Base-by-base conservation (phyloP, 2,113 vertebrate genomes). In the Chloroceryle aenea region DNA sequence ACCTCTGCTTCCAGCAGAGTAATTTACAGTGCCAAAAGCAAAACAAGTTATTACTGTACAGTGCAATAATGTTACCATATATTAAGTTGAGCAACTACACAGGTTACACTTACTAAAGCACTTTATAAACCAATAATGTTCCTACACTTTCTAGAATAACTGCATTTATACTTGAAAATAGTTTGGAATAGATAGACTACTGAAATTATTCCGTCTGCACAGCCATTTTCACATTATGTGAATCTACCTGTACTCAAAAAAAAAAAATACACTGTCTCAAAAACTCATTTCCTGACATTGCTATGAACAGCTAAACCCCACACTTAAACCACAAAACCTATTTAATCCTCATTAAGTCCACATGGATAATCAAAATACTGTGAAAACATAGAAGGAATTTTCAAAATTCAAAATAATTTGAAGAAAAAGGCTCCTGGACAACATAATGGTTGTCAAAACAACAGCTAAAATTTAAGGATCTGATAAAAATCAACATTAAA, bases 11-110 rank as follows among this genome's bases (percentile, higher is more conserved):
- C 59, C 50, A 91, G 55, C 32, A 83, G 36, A 73, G 85, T 69
- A 93, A 93, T 84, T 93, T 84, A 92, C 11, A 87, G 47, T 75
- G 73, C 64, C 94, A 96, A 93, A 95, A 92, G 86, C 86, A 90
- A 90, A 92, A 76, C 85, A 93, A 94, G 18, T 53, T 66, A 67
- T 79, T 91, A 79, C 48, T 63, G 47, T 36, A 26, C 76, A 69
- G 29, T 61, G 62, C 30, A 80, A 77, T 87, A 87, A 76, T 40
- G 45, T 72, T 58, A 48, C 56, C 23, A n/a, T 48, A 27, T 36
- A 87, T 34, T 78, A 88, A 83, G 13, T 4, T 90, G 79, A 18
- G 59, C 45, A 93, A 92, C 59, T 84, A 64, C 72, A 83, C 1
- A 7, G 50, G 50, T 77, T 85, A 83, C 23, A 50, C 13, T 69